Base-by-base conservation (phyloP, 2,888 invertebrate genomes). In the Drosophila bunnanda region DNA sequence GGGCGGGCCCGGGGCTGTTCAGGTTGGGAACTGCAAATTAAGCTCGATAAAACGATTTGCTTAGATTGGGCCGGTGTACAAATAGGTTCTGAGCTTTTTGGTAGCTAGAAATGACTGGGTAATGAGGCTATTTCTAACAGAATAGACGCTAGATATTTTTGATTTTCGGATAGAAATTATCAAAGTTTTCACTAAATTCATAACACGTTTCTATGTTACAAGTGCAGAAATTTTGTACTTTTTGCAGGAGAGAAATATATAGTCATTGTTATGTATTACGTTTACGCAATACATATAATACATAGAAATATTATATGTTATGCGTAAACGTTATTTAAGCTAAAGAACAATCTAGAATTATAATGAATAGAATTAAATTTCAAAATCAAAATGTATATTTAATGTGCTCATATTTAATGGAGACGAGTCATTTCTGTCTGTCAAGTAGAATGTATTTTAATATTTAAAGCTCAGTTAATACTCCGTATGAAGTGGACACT, bases 41-140 rank as follows among this genome's bases (percentile, higher is more conserved):
- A 68, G 67, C 69, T 69, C 67, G 57, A 69, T 70, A 69, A 68
- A 68, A 56, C 67, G 70, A 68, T 68, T 68, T 68, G 70, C 70
- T 39, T 69, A 44, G 72, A 71, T 73, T 60, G 71, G 15, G 32
- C 10, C 25, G 43, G 55, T 52, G 70, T 53, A 52, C 73, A 66
- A 66, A 68, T 66, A 68, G 68, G 39, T 41, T 69, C 15, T 22
- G 39, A 20, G 39, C 8, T 65, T 66, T 17, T 39, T 22, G n/a
- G 46, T 12, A 28, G 22, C 15, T 15, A 32, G n/a, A 54, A 54
- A 34, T 34, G 20, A 20, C 12, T 22, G 13, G 8, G 39, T 67
- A 67, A 67, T 48, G 46, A 41, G 46, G 4, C 20, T 15, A 17
- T n/a, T 17, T 52, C 17, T n/a, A 34, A 39, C 38, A 25, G n/a